Evolutionary conservation across 2,888 invertebrate genomes (phyloP), one percentile per base, ranked within the genome.

Genomic region (Anorthoa munda): DNA sequence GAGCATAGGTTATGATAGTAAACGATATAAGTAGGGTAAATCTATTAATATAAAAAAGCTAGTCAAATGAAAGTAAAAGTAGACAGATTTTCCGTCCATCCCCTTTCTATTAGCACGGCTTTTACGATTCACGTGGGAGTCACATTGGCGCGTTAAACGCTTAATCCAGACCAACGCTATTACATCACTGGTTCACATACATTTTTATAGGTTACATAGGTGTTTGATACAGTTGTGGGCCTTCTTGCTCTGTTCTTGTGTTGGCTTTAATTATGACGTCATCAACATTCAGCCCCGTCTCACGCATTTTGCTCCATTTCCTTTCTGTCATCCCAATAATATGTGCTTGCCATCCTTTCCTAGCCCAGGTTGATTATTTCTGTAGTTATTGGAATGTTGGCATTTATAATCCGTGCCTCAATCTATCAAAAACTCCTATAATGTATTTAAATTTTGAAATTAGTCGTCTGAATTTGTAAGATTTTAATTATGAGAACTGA

Each of bases 101-200:
- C 12, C 17, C 26, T 13, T 26, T 48, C 63, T 46, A 55, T 64
- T 71, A 66, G 46, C 46, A 12, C 21, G 51, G 23, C 12, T 56
- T 80, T 79, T 75, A 79, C 65, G 78, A 75, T 75, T 51, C 61
- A 67, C 63, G 66, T 56, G 66, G 63, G 66, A 66, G 61, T 70
- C 23, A 70, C 18, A 55, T 26, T 51, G 56, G 5, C 39, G 58
- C 53, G 63, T 66, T 60, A 71, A 79, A 64, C 70, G 55, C 18
- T 80, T 70, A 75, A 70, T 75, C 75, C 55, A 60, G 51, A 70
- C 63, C 63, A n/a, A n/a, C 56, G 63, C 58, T 53, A 67, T 76
- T 76, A 67, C 81, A 64, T 71, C 46, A 80, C 46, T 26, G 66
- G 66, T 48, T 60, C 64, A 51, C 63, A 64, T 63, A 66, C 67